Base-by-base conservation (phyloP, 2,797 vertebrate species). In the Argyrosomus regius region DNA sequence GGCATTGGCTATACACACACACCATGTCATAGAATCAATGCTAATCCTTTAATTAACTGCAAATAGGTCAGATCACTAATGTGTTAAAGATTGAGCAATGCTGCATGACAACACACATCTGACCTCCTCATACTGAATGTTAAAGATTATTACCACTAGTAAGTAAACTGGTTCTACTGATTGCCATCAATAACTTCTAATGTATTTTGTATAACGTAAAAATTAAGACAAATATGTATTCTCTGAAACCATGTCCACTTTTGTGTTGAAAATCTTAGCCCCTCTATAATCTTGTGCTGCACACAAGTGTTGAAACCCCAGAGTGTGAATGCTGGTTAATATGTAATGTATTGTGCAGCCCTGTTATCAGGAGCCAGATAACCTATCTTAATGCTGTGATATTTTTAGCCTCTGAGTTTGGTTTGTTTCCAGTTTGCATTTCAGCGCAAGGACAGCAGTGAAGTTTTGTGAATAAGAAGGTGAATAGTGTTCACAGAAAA, bases 251-350 rank as follows among this genome's bases (percentile, higher is more conserved):
- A 71, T 43, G 35, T n/a, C 22, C n/a, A 31, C 14, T 0, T 53
- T 26, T 59, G 18, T 59, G 17, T 56, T 57, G 26, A 67, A 72
- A 62, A 18, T 20, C 18, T 60, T n/a, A 75, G 35, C 48, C 73
- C 3, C 53, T 62, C 49, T 49, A 20, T 58, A 45, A 78, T 58
- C 54, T 43, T 65, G 43, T 74, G 64, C 64, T 35, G 65, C 45
- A 57, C 53, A 59, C n/a, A 22, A 72, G 84, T 83, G 73, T 68
- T 74, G 77, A 87, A 80, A 86, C 31, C 45, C 45, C 64, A 11
- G 41, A 58, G 70, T 82, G 85, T 84, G 56, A 90, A 74, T 64
- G 50, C 22, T 85, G 86, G 92, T 93, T 93, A 93, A 93, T 93
- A 89, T 89, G 89, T 93, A 83, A 91, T 80, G 81, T 86, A 88